Percentiles rank a stretch among this genome's conserved stretches.
Evolutionary conservation across 1,140 invertebrate genomes (phyloP).

Genomic region (Megathymus violae): DNA sequence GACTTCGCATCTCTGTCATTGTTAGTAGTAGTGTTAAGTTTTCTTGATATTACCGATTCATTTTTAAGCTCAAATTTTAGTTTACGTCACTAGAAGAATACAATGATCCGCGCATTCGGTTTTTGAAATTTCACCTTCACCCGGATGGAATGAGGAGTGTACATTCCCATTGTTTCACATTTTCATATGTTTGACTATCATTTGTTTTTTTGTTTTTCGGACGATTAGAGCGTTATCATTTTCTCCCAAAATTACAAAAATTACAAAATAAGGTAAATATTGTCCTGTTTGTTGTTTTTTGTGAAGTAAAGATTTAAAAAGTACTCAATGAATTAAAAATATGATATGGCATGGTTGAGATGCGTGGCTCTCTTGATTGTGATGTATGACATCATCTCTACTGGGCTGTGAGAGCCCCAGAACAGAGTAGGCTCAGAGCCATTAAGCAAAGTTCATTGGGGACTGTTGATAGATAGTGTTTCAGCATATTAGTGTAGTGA

Average conservation of each 20-base stretch:
- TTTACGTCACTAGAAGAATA: conserved; percentile 78
- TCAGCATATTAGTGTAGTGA: conserved; percentile 62
- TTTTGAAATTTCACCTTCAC: conserved; percentile 79
- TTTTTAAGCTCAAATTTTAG: conserved; percentile 73
- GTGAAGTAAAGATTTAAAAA: conserved; percentile 44
- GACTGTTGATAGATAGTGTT: conserved; percentile 40
- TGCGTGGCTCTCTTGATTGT: conserved; percentile 70
- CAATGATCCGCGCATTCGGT: conserved; percentile 77
- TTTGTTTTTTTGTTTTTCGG: conserved; percentile 84
- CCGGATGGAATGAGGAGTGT: conserved; percentile 82
- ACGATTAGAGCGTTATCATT: conserved; percentile 80
- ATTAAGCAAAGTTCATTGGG: conserved; percentile 39
- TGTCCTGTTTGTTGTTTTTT: conserved; percentile 49
- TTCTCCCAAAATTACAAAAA: conserved; percentile 83
- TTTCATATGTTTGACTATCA: conserved; percentile 83
- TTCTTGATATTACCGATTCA: conserved; percentile 67
- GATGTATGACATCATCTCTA: conserved; percentile 75
- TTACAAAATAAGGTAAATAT: conserved; percentile 82
- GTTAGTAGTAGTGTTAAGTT: conserved; percentile 66
- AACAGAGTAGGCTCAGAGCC: conserved; percentile 47
- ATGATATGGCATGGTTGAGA: conserved; percentile 56
- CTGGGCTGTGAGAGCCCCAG: conserved; percentile 53
- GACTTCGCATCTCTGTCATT: conserved; percentile 80
- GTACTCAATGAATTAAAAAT: conserved; percentile 50
- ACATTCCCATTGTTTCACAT: conserved; percentile 79